Conservation (phyloP, 2,888 invertebrate species). For the Leptinotarsa peninsularis region DNA sequence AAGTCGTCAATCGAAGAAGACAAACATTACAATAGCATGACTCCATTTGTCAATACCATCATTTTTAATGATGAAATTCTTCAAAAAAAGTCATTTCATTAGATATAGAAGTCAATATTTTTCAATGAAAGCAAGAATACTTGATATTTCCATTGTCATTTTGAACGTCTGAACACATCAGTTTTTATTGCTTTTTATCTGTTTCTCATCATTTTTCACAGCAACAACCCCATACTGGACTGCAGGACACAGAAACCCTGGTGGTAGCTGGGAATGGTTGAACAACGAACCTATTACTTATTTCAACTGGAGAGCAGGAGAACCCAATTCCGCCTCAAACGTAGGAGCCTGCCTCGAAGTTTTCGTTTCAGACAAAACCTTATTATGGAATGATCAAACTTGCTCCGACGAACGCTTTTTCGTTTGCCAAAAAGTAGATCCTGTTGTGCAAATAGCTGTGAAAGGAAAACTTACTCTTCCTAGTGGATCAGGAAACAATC, state of each 20-base stretch:
- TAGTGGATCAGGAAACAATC: not conserved
- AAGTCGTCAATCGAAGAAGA: too few species aligned
- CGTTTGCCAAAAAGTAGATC: slow-evolving; percentile 29
- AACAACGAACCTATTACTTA: not conserved
- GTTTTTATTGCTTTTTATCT: too few species aligned
- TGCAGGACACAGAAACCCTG: slow-evolving; percentile 16
- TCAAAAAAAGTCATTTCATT: too few species aligned
- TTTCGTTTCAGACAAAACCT: not conserved
- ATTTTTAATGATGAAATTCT: too few species aligned
- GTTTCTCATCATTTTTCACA: not conserved
- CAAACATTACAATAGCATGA: too few species aligned
- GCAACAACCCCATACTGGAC: slow-evolving; percentile 22
- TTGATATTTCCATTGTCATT: too few species aligned
- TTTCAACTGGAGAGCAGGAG: not conserved
- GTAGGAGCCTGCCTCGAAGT: slow-evolving; percentile 24
- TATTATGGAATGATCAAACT: slow-evolving; percentile 17
- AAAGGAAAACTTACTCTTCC: not conserved
- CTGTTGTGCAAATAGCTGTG: not conserved
- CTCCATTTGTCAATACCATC: too few species aligned
- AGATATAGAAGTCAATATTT: too few species aligned
- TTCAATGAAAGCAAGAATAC: too few species aligned
- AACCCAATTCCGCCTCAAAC: slow-evolving; percentile 12
- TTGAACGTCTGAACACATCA: too few species aligned
- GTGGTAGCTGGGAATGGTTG: slow-evolving; percentile 10
- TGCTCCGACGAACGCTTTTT: slow-evolving; percentile 9